A percentile compares a stretch with the other conserved stretches of the same genome.
These are phyloP conservation scores for Leucophora obtusa DNA, from an alignment of 2,888 invertebrate genomes.

Conservation along the genomic window DNA sequence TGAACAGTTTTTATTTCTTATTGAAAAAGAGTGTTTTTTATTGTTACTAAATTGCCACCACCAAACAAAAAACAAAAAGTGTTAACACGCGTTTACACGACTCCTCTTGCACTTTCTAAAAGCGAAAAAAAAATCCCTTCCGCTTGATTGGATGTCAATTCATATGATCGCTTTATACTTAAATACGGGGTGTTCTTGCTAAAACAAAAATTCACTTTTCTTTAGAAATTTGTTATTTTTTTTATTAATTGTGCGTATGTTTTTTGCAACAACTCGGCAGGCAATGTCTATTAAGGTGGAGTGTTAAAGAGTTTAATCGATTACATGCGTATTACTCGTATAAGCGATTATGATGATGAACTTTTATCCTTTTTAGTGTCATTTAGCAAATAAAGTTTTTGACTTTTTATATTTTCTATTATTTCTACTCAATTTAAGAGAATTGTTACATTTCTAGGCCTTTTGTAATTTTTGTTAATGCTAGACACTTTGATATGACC, in stretches of 20 bases:
- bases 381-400: constrained; percentile 16
- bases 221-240: constrained; percentile 44
- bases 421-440: constrained; percentile 57
- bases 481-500: constrained; percentile 22
- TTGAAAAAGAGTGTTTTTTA: constrained; percentile 6
- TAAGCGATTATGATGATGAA: constrained; percentile 42
- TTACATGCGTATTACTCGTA: constrained; percentile 56
- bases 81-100: constrained; percentile 47
- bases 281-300: constrained; percentile 29
- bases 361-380: constrained; percentile 17
- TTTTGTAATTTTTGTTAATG: constrained; percentile 40
- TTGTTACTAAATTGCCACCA: constrained; percentile 45
- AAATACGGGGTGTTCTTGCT: constrained; percentile 45
- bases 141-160: constrained; percentile 52
- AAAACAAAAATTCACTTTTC: constrained; percentile 43
- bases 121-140: constrained; percentile 29
- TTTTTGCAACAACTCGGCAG: constrained; percentile 19
- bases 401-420: constrained; percentile 27
- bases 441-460: constrained; percentile 55
- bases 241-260: background rate
- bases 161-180: constrained; percentile 27
- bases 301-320: constrained; percentile 59
- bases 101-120: background rate
- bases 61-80: constrained; percentile 35
- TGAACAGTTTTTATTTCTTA: constrained; percentile 4